Conservation (phyloP, 1,140 invertebrate genomes). For the Bombus polaris region DNA sequence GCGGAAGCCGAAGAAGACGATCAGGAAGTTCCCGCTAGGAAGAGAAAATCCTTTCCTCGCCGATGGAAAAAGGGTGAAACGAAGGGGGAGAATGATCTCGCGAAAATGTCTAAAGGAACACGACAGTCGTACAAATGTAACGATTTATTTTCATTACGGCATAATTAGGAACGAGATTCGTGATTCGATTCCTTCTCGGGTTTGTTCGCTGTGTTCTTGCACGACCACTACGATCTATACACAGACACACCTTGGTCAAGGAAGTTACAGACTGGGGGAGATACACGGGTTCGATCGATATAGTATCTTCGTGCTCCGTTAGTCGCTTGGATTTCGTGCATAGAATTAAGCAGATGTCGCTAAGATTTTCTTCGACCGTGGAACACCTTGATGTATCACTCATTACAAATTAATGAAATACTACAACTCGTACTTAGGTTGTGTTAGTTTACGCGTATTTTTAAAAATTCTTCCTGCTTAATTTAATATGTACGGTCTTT, state of each 20-base stretch:
- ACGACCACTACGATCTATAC: background rate
- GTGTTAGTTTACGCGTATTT: too few relatives aligned
- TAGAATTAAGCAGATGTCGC: background rate
- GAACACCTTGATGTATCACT: background rate
- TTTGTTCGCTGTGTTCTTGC: background rate
- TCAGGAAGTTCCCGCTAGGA: background rate
- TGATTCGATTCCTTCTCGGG: slow-evolving; percentile 34
- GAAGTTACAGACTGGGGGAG: background rate
- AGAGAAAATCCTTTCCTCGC: slow-evolving; percentile 4
- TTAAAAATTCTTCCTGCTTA: background rate
- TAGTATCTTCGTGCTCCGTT: background rate
- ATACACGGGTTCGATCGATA: background rate
- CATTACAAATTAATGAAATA: background rate
- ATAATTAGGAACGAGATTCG: slow-evolving; percentile 70
- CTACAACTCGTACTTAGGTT: too few relatives aligned
- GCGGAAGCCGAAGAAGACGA: slow-evolving; percentile 7
- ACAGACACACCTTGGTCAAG: slow-evolving; percentile 2
- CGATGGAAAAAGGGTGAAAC: background rate
- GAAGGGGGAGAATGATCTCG: slow-evolving; percentile 17
- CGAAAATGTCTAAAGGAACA: slow-evolving; percentile 64
- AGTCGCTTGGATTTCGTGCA: background rate
- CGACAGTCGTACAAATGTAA: slow-evolving; percentile 74
- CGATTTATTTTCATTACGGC: slow-evolving; percentile 80
- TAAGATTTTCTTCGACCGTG: background rate
- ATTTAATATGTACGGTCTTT: background rate